Evolutionary conservation across 92 coral and sea anemone species (phyloP), one percentile per base, ranked within the genome.

Genomic region (Parazoanthus darwini): DNA sequence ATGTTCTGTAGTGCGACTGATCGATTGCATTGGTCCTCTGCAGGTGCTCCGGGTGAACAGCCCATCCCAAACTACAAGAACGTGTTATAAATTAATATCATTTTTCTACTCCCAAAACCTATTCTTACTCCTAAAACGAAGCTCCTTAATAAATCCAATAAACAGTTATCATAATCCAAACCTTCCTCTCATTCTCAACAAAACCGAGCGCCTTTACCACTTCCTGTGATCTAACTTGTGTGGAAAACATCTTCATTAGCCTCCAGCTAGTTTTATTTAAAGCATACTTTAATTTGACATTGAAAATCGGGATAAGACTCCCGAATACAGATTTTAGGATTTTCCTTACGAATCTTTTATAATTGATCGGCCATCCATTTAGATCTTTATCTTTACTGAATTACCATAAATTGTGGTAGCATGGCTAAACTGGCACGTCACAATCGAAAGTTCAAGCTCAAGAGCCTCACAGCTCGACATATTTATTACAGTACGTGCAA

Each of bases 1-100:
- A 95, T 95, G 93, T 93, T 93, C 89, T 95, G 95, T 59, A 95
- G 93, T 46, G 92, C 89, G 38, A 86, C 80, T 22, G 93, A 85
- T 3, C 91, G 89, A 50, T 72, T 73, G 56, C 90, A 86, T 50
- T 91, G 88, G 84, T 95, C 98, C 85, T 92, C 93, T 5, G 87
- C 39, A 15, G 93, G 46, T 39, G 78, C 80, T 13, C 94, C 93
- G 48, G 98, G 94, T 4, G 98, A 93, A 89, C 98, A 95, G 74
- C 94, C 89, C 13, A 95, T 74, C n/a, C 87, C 66, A 59, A 84
- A 91, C 93, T 91, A 77, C 43, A 36, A 80, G 63, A 46, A 78
- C 3, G 85, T 90, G 80, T 82, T 85, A 81, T 88, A 14, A 77
- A 14, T 54, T 35, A 22, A 54, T 20, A 54, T 2, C 50, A 38